Percentiles rank a stretch among this genome's conserved stretches.
These are phyloP conservation scores for Linnaemya tessellans DNA, from an alignment of 2,888 invertebrate species.

Conservation along the genomic window DNA sequence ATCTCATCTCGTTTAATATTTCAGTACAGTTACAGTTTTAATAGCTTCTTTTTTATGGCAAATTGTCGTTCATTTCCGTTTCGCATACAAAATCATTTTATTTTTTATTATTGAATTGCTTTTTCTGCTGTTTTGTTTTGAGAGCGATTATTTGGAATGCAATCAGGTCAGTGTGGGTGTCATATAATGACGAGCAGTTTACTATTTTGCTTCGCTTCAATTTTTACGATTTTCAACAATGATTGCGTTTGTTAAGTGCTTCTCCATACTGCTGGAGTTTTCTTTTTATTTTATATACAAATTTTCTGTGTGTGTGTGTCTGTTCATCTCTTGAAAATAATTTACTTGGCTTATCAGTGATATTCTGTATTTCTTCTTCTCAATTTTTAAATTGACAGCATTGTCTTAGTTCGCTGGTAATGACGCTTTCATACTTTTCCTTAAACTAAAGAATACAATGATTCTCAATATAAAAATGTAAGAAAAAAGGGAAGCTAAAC, in stretches of 20 bases:
- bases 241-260: constrained; percentile 62
- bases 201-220: constrained; percentile 29
- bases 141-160: constrained; percentile 22
- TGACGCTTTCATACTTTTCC: constrained; percentile 5
- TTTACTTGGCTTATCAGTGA: constrained; percentile 44
- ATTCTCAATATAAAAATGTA: not conserved
- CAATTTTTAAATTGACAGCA: constrained; percentile 19
- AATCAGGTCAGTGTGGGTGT: constrained; percentile 71
- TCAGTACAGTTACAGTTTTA: constrained; percentile 11
- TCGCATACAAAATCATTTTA: constrained; percentile 14
- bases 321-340: constrained; percentile 5
- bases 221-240: constrained; percentile 59
- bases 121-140: not conserved
- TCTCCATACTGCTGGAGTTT: not conserved
- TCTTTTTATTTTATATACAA: not conserved
- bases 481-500: not conserved
- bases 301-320: constrained; percentile 7
- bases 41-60: constrained; percentile 31
- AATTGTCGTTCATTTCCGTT: constrained; percentile 52
- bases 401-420: constrained; percentile 13
- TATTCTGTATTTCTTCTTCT: not conserved
- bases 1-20: not conserved
- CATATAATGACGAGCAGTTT: constrained; percentile 64
- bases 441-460: not conserved
- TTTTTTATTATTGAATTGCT: not conserved